Conservation (phyloP, 2,797 vertebrate species). For the Percopsis omiscomaycus region DNA sequence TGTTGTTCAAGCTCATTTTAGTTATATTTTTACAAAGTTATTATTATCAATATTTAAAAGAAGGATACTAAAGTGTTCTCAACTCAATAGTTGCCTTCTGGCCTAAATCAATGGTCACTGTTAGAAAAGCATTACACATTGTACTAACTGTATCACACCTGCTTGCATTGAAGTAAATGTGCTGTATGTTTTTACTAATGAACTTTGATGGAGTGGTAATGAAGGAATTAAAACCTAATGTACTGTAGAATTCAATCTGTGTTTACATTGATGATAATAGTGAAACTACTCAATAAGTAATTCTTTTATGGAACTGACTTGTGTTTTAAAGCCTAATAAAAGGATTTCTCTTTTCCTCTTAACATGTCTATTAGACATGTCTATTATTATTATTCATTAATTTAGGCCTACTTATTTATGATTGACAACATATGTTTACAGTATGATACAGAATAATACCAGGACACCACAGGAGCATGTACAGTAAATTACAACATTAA, state of each 20-base stretch:
- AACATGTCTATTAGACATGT: not conserved
- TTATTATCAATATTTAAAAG: conserved; percentile 3
- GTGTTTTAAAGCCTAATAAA: conserved; percentile 72
- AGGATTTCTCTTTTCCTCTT: conserved; percentile 51
- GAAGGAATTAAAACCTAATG: conserved; percentile 13
- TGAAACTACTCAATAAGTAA: conserved; percentile 43
- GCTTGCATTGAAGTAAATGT: conserved; percentile 42
- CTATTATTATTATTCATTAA: not conserved
- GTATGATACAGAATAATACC: not conserved
- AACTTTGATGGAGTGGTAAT: conserved; percentile 41
- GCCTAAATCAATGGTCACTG: conserved; percentile 24
- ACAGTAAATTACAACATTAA: too few species aligned
- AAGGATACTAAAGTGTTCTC: not conserved
- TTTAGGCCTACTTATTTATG: not conserved
- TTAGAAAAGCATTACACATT: conserved; percentile 19
- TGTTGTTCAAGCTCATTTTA: not conserved
- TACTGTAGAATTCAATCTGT: conserved; percentile 33
- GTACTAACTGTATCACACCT: conserved; percentile 24
- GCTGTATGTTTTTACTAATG: conserved; percentile 30
- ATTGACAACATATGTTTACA: not conserved
- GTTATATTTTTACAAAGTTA: not conserved
- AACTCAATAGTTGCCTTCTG: conserved; percentile 33
- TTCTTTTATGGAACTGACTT: conserved; percentile 56
- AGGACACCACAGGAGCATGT: too few species aligned
- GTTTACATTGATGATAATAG: conserved; percentile 51